Evolutionary conservation across 2,888 invertebrate species (phyloP).

Genomic region (Ctenicera cuprea): DNA sequence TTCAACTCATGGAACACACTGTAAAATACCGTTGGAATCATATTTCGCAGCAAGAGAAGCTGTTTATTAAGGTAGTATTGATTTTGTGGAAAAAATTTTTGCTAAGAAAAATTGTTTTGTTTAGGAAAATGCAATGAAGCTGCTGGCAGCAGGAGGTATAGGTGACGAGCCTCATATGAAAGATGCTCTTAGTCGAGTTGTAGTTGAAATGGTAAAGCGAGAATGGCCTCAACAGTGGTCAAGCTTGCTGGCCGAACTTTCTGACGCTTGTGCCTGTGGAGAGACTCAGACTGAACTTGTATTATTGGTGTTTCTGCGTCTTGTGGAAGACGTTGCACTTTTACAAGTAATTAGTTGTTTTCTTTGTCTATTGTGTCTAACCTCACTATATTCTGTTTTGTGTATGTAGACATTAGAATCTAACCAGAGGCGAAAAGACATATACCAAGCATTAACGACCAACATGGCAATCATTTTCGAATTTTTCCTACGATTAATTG

Average conservation of each 20-base stretch:
- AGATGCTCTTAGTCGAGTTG: constrained; percentile 90
- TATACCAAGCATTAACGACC: constrained; percentile 90
- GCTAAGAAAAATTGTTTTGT: constrained; percentile 35
- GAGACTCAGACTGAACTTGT: constrained; percentile 94
- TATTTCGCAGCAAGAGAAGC: constrained; percentile 89
- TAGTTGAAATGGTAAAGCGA: constrained; percentile 97
- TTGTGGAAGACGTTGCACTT: constrained; percentile 95
- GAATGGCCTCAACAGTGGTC: constrained; percentile 99
- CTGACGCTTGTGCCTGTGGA: constrained; percentile 87
- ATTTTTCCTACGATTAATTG: constrained; percentile 88
- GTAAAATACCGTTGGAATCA: constrained; percentile 95
- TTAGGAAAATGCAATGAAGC: constrained; percentile 91
- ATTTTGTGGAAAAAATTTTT: background rate
- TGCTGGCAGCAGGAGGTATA: constrained; percentile 85
- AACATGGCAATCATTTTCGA: constrained; percentile 93
- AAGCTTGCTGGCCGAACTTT: constrained; percentile 86
- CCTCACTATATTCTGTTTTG: constrained; percentile 40
- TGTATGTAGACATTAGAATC: constrained; percentile 86
- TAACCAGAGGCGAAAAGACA: constrained; percentile 91
- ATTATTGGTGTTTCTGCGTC: constrained; percentile 88
- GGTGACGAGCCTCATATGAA: constrained; percentile 86
- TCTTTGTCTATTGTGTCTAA: background rate
- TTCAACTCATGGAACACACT: constrained; percentile 94
- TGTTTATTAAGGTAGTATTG: constrained; percentile 84
- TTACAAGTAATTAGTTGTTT: constrained; percentile 79